Conservation (phyloP, 2,113 vertebrate species). For the Todiramphus chloris region DNA sequence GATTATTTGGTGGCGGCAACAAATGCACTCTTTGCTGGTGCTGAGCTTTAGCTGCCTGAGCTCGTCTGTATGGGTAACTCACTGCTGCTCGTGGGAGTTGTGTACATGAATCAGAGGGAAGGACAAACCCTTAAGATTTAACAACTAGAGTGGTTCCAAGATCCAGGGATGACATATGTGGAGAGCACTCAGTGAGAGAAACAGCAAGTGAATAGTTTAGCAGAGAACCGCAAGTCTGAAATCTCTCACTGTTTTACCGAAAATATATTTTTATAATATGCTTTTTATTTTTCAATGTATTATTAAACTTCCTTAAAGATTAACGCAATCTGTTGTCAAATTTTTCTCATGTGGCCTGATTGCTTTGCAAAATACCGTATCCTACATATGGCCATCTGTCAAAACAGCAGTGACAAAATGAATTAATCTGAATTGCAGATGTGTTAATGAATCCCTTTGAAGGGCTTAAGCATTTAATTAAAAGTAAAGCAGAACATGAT, state of each 20-base stretch:
- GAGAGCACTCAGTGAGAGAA: background rate
- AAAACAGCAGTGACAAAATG: slow-evolving; percentile 69
- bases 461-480: slow-evolving; percentile 73
- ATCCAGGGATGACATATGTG: background rate
- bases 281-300: slow-evolving; percentile 36
- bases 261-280: slow-evolving; percentile 36
- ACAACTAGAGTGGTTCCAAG: background rate
- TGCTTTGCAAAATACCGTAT: slow-evolving; percentile 54
- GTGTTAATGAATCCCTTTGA: slow-evolving; percentile 73
- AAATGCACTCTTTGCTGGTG: background rate
- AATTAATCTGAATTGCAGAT: slow-evolving; percentile 72
- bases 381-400: slow-evolving; percentile 68
- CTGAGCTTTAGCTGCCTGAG: slow-evolving; percentile 2
- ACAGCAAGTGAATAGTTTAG: background rate
- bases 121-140: slow-evolving; percentile 11
- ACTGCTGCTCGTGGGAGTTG: slow-evolving; percentile 12
- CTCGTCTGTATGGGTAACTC: background rate
- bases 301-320: slow-evolving; percentile 55
- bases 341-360: slow-evolving; percentile 50
- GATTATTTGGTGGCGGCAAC: background rate
- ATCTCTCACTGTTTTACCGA: background rate
- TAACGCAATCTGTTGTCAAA: slow-evolving; percentile 51
- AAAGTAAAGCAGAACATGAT: slow-evolving; percentile 63
- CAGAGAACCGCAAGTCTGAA: background rate
- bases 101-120: slow-evolving; percentile 16